Conservation (phyloP, 2,113 vertebrate genomes). For the Catharus bicknelli region DNA sequence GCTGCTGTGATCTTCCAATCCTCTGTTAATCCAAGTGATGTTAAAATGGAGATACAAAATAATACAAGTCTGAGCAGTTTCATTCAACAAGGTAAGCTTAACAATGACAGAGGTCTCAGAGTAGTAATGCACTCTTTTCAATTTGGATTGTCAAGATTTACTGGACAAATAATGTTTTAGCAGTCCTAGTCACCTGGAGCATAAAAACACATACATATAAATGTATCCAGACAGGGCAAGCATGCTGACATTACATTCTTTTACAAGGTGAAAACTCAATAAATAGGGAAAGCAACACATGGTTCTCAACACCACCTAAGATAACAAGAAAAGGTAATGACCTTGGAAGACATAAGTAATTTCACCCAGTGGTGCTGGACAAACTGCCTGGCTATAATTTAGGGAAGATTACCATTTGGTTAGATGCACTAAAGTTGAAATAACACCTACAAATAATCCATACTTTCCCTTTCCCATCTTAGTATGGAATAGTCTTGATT, state of each 20-base stretch:
- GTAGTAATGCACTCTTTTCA: not conserved
- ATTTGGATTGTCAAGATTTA: not conserved
- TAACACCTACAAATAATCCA: not conserved
- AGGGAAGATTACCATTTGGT: not conserved
- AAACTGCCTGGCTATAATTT: not conserved
- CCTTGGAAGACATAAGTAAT: not conserved
- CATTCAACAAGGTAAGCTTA: not conserved
- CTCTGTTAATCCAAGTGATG: not conserved
- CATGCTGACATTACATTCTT: not conserved
- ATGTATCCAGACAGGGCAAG: not conserved
- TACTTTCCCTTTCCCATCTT: not conserved
- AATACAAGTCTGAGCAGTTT: not conserved
- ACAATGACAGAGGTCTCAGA: fast-evolving
- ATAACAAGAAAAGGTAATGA: not conserved
- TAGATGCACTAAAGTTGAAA: not conserved
- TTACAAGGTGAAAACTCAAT: not conserved
- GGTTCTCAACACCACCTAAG: not conserved
- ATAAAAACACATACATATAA: not conserved
- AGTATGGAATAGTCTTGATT: not conserved
- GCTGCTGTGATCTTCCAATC: not conserved
- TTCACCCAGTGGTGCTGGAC: not conserved
- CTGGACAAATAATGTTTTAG: not conserved
- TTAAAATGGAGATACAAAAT: not conserved
- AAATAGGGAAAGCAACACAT: not conserved
- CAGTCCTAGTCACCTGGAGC: not conserved